These are phyloP conservation scores for Fistularia tabacaria DNA, from an alignment of 2,797 vertebrate species.

Conservation along the genomic window DNA sequence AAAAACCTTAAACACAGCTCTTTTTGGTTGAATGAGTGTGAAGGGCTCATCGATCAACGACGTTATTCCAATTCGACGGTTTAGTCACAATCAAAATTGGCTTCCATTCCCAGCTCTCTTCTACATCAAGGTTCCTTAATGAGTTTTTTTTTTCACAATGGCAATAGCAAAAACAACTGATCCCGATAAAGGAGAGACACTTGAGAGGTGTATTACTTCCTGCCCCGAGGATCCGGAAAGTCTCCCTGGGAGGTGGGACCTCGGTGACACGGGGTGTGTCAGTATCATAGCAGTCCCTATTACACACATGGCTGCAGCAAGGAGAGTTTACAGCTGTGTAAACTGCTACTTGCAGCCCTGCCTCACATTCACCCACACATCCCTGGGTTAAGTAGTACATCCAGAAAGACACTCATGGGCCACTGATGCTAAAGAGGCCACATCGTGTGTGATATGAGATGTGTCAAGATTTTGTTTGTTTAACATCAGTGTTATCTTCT, in stretches of 20 bases:
- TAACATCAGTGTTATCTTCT: too few relatives aligned
- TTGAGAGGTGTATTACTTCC: constrained; percentile 20
- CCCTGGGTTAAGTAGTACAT: neutral
- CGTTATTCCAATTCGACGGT: too few relatives aligned
- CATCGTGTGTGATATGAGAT: too few relatives aligned
- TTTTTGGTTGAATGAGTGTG: too few relatives aligned
- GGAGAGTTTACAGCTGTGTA: constrained; percentile 52
- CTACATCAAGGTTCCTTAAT: too few relatives aligned
- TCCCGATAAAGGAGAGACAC: neutral
- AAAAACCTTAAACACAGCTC: too few relatives aligned
- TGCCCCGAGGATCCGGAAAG: constrained; percentile 30
- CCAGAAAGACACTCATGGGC: too few relatives aligned
- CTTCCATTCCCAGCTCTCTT: too few relatives aligned
- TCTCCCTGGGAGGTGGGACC: constrained; percentile 19
- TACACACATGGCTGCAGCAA: neutral
- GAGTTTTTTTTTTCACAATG: neutral
- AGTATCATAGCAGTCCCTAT: constrained; percentile 20
- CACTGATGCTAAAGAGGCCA: too few relatives aligned
- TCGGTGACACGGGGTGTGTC: constrained; percentile 26
- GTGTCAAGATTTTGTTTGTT: too few relatives aligned
- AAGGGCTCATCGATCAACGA: too few relatives aligned
- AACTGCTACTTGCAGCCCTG: constrained; percentile 41
- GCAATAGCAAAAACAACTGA: constrained; percentile 12
- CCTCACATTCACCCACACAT: neutral
- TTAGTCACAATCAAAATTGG: too few relatives aligned